Conservation (phyloP, 2,113 vertebrate species). For the Anolis sagrei region DNA sequence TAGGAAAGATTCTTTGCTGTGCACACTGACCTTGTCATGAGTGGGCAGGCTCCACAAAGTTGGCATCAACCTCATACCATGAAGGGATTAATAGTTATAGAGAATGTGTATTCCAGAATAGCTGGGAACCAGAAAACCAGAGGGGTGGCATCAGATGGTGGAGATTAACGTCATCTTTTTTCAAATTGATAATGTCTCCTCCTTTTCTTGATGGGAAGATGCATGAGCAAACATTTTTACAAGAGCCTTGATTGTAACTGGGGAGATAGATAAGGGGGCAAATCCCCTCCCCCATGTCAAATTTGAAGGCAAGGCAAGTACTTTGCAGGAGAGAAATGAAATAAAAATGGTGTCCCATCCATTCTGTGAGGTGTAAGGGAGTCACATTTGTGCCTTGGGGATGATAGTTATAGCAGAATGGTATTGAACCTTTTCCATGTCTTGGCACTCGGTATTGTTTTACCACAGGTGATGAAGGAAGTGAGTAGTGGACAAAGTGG, state of each 20-base stretch:
- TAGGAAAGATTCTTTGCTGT: neutral
- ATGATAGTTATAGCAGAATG: neutral
- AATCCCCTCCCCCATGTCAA: neutral
- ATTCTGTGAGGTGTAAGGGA: neutral
- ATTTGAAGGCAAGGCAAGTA: neutral
- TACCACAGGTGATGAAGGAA: constrained; percentile 89
- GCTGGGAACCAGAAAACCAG: neutral
- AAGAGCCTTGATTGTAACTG: neutral
- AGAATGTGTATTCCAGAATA: neutral
- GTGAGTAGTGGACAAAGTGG: constrained; percentile 77
- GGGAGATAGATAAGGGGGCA: neutral
- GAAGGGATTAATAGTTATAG: neutral
- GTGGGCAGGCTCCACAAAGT: neutral
- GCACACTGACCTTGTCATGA: neutral
- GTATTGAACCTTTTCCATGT: neutral
- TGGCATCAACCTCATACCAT: neutral
- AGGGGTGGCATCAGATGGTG: neutral
- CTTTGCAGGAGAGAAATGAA: neutral
- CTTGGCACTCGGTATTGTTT: neutral
- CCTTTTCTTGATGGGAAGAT: neutral
- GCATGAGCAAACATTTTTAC: neutral
- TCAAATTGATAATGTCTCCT: neutral
- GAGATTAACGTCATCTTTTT: neutral
- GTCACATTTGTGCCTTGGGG: neutral
- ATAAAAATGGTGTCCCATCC: neutral